Evolutionary conservation across 2,113 vertebrate species (phyloP).

Genomic region (Tonatia bakeri): DNA sequence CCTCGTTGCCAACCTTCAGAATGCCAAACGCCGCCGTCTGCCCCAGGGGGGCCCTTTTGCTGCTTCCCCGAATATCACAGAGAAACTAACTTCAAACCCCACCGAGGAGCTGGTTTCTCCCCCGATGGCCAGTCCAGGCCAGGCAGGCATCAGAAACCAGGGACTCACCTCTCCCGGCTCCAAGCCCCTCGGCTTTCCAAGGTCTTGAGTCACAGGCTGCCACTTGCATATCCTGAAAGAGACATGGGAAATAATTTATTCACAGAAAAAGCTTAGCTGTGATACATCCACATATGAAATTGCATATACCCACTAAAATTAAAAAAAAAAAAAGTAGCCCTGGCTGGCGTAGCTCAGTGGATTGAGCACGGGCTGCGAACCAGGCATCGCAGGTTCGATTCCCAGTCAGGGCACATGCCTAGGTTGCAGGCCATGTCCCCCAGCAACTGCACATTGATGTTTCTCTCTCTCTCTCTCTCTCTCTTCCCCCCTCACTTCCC

Average conservation of each 20-base stretch:
- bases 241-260: not conserved
- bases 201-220: slow-evolving; percentile 60
- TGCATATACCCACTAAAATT: not conserved
- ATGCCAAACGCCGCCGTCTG: not conserved
- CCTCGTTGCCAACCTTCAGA: not conserved
- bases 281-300: not conserved
- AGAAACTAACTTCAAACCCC: not conserved
- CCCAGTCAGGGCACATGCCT: no score
- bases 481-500: no score
- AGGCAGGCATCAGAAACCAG: not conserved
- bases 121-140: fast-evolving
- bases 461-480: no score
- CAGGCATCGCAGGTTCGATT: no score
- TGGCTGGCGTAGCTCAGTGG: no score
- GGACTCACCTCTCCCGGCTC: slow-evolving; percentile 42
- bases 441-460: no score
- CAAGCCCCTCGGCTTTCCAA: slow-evolving; percentile 38
- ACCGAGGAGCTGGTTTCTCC: not conserved
- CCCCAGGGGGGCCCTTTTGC: not conserved
- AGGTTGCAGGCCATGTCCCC: no score
- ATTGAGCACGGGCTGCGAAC: no score
- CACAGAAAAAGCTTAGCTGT: not conserved
- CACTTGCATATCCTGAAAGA: slow-evolving; percentile 44
- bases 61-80: not conserved
- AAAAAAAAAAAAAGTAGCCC: not conserved